Evolutionary conservation across 64 coral and sea anemone genomes (phyloP), one percentile per base, ranked within the genome.

Genomic region (Montipora foliosa): DNA sequence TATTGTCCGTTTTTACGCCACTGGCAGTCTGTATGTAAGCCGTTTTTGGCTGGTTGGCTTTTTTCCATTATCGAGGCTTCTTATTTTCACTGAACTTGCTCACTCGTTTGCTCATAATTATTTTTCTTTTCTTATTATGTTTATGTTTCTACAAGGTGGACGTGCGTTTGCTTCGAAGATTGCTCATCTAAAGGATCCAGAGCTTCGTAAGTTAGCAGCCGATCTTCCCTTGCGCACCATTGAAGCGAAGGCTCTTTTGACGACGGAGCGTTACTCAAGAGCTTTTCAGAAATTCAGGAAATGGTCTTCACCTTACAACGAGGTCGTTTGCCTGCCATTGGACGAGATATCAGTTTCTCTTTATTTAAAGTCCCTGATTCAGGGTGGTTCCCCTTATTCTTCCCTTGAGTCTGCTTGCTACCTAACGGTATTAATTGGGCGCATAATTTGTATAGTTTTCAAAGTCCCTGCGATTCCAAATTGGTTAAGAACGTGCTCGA

Each of bases 351-450:
- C 52, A 55, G 52, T 55, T 55, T 55, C 52, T 55, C 52, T 55
- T 55, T 55, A 55, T 55, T 55, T 55, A 55, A 1, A 55, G 52
- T 55, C 52, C 52, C 52, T 55, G 52, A 55, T 55, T 55, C 52
- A 55, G 52, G 52, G 52, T 55, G 52, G 52, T 55, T 55, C 52
- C 52, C 51, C 52, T 48, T 81, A 78, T 81, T 88, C 84, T 71
- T 79, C 80, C 79, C 75, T 94, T 12, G 92, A 88, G 71, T 79
- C 74, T 24, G 84, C 92, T 21, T 78, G 78, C 45, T 94, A 89
- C 37, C 79, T 22, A 22, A 90, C 37, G 80, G 93, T 66, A 95
- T 95, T 16, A 74, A 87, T 2, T 95, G 88, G 88, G 93, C 69
- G 5, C 93, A 95, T 47, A 78, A 67, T 50, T 46, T 87, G 1